phyloP scores from a whole-genome alignment of 1,140 invertebrate species.

The Pseudobourletiella spinata region DNA sequence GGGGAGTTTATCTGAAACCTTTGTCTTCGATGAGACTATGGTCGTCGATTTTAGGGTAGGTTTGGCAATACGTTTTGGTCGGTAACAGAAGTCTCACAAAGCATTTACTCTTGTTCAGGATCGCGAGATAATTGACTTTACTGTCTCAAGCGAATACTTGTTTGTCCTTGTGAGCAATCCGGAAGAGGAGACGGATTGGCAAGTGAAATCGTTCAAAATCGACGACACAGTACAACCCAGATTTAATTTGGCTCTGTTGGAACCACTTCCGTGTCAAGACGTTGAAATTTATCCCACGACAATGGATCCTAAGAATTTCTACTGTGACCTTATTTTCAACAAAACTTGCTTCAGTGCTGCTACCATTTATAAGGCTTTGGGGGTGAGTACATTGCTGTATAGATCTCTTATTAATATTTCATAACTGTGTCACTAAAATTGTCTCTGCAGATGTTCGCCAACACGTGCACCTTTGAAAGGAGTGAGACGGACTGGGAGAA shows the following conservation, averaged over 20 bases:
- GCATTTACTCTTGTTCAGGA: too few relatives aligned
- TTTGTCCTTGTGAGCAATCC: constrained; percentile 29
- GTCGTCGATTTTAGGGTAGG: constrained; percentile 21
- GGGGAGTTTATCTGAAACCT: neutral
- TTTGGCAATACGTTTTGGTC: neutral
- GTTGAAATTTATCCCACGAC: neutral
- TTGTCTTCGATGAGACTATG: neutral
- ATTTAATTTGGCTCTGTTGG: constrained; percentile 32
- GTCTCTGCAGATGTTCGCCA: constrained; percentile 27
- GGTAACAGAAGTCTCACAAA: too few relatives aligned
- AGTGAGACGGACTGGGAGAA: constrained; percentile 28
- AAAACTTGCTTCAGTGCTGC: constrained; percentile 26
- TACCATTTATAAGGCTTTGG: constrained; percentile 31
- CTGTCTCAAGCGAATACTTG: constrained; percentile 21
- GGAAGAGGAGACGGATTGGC: constrained; percentile 34
- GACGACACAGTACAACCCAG: constrained; percentile 16
- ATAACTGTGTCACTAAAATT: neutral
- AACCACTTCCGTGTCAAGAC: constrained; percentile 27
- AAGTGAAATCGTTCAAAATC: constrained; percentile 31
- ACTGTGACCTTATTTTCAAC: constrained; percentile 32
- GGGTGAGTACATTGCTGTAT: constrained; percentile 20
- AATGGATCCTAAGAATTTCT: constrained; percentile 30
- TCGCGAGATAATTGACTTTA: constrained; percentile 29
- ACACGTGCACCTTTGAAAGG: neutral
- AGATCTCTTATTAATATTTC: too few relatives aligned